Percentiles rank a stretch among this genome's conserved stretches.
phyloP scores from a whole-genome alignment of 2,797 vertebrate species.

The Sebastes vulpes region DNA sequence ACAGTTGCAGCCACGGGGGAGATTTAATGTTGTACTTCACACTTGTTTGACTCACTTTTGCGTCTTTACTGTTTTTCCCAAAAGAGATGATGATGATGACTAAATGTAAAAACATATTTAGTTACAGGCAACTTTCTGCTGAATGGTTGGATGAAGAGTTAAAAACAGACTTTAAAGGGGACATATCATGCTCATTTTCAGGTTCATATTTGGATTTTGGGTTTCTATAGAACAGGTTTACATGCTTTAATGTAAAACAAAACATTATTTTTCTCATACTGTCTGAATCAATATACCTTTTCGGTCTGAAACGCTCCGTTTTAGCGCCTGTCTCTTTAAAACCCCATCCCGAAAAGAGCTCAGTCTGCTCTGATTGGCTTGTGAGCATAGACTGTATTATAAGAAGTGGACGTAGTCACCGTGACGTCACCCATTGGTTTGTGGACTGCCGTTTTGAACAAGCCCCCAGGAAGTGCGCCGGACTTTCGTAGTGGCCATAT shows the following conservation, averaged over 20 bases:
- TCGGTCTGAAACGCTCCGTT: fast-evolving
- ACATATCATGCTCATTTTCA: background rate
- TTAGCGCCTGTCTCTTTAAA: too few relatives aligned
- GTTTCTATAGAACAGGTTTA: background rate
- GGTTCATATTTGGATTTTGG: background rate
- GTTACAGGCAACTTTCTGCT: background rate
- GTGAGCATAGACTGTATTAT: too few relatives aligned
- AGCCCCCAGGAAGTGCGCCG: too few relatives aligned
- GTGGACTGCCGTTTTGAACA: too few relatives aligned
- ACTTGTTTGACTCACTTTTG: constrained; percentile 14
- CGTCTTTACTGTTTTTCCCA: background rate
- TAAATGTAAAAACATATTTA: background rate
- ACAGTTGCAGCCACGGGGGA: constrained; percentile 23
- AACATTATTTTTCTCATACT: background rate
- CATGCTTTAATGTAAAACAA: background rate
- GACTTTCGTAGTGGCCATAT: too few relatives aligned
- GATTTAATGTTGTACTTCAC: constrained; percentile 10
- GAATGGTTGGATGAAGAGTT: background rate
- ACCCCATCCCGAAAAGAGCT: too few relatives aligned
- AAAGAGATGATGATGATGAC: background rate
- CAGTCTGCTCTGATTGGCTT: too few relatives aligned
- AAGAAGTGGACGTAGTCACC: too few relatives aligned
- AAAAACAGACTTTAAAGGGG: background rate
- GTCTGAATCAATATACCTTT: background rate
- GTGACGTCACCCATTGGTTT: too few relatives aligned